Evolutionary conservation across 2,797 vertebrate genomes (phyloP).

Genomic region (Brachymystax lenok): DNA sequence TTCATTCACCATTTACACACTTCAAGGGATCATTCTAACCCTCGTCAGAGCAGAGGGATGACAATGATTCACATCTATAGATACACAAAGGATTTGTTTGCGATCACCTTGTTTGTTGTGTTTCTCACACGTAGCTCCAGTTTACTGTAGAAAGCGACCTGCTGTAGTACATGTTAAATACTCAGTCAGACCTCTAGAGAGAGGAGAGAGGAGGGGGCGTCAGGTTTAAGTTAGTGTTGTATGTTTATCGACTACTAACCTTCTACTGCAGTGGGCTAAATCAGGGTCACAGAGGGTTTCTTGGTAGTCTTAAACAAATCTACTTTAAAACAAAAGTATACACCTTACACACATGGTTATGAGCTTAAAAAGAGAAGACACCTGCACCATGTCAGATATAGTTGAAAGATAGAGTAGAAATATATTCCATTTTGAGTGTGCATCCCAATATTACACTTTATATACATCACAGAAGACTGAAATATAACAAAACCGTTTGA

Average conservation of each 20-base stretch:
- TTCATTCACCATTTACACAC: conserved; percentile 1
- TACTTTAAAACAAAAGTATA: no score
- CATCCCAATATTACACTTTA: no score
- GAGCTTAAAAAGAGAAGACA: no score
- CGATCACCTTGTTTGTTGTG: neutral
- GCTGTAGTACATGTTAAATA: neutral
- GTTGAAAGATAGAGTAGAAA: no score
- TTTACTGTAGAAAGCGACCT: neutral
- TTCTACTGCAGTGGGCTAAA: no score
- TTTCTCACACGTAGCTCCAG: neutral
- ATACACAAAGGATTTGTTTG: conserved; percentile 15
- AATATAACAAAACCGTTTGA: no score
- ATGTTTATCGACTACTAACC: conserved; percentile 41
- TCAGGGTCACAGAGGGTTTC: no score
- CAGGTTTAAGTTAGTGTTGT: conserved; percentile 27
- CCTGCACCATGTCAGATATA: no score
- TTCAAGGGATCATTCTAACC: neutral
- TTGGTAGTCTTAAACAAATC: no score
- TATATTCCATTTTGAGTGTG: no score
- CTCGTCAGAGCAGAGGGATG: neutral
- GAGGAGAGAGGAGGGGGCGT: conserved; percentile 8
- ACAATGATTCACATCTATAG: neutral
- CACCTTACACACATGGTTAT: no score
- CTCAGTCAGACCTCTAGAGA: neutral
- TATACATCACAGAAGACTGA: no score